A percentile compares a stretch with the other conserved stretches of the same genome.
Conservation (phyloP, 2,113 vertebrate genomes). For the Tenebrosternarchus preto region DNA sequence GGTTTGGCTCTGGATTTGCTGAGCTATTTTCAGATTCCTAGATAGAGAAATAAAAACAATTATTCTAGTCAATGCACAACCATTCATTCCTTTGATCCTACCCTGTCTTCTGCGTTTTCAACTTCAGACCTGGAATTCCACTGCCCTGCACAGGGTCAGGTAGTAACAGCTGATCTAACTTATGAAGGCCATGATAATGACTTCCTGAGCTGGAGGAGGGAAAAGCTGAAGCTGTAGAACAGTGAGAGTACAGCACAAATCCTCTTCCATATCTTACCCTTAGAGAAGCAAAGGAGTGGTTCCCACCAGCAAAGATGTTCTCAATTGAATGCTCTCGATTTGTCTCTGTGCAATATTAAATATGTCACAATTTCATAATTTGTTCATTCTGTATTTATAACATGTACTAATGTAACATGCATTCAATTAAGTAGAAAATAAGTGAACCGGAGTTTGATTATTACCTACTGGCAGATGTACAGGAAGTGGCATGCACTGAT, state of each 20-base stretch:
- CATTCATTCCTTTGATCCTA: not conserved
- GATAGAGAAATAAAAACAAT: not conserved
- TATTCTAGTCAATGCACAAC: not conserved
- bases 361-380: not conserved
- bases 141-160: too few relatives aligned
- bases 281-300: slow-evolving; percentile 59
- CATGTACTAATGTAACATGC: not conserved
- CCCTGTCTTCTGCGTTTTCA: too few relatives aligned
- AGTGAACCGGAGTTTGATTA: not conserved
- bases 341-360: slow-evolving; percentile 45
- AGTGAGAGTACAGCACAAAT: too few relatives aligned
- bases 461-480: slow-evolving; percentile 56
- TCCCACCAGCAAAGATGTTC: slow-evolving; percentile 63
- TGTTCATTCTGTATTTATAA: not conserved
- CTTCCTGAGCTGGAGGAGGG: too few relatives aligned
- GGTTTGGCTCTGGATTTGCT: not conserved
- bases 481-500: slow-evolving; percentile 57
- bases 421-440: too few relatives aligned
- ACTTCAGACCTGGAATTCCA: too few relatives aligned
- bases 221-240: too few relatives aligned
- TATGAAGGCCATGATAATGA: too few relatives aligned
- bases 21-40: slow-evolving; percentile 24
- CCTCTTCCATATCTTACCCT: slow-evolving; percentile 52
- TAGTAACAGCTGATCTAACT: too few relatives aligned
- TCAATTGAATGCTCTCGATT: not conserved